Evolutionary conservation across 2,113 vertebrate species (phyloP).

Genomic region (Periophthalmus modestus): DNA sequence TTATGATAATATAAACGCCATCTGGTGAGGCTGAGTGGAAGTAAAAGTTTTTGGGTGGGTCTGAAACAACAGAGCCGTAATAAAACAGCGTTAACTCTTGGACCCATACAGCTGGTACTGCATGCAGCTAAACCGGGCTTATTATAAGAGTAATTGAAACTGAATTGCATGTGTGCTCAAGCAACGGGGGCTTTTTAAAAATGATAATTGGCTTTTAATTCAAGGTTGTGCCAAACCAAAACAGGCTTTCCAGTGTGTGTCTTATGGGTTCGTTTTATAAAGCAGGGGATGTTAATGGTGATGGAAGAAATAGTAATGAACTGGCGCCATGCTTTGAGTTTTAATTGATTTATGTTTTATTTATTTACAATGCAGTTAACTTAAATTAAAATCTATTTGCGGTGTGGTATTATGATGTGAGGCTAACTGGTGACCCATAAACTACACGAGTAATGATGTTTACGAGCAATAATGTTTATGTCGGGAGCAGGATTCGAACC

Average conservation of each 20-base stretch:
- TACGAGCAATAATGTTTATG: too few species aligned
- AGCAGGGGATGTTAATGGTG: background rate
- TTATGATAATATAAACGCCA: slow-evolving; percentile 14
- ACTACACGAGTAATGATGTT: too few species aligned
- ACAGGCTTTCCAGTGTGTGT: background rate
- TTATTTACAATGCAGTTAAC: too few species aligned
- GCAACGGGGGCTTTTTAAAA: background rate
- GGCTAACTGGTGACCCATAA: too few species aligned
- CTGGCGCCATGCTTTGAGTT: background rate
- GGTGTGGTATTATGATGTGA: too few species aligned
- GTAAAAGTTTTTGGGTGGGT: background rate
- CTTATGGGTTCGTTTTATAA: background rate
- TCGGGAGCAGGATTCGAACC: too few species aligned
- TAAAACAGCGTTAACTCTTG: background rate
- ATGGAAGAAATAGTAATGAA: background rate
- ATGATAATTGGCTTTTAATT: background rate
- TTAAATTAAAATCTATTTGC: too few species aligned
- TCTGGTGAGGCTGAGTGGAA: slow-evolving; percentile 6
- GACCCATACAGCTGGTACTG: background rate
- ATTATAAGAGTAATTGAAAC: slow-evolving; percentile 16
- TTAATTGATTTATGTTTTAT: too few species aligned
- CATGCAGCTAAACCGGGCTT: background rate
- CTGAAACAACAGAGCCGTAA: background rate
- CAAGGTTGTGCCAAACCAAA: background rate
- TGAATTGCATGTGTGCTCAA: slow-evolving; percentile 16